Evolutionary conservation across 2,888 invertebrate species (phyloP).

Genomic region (Girardia tigrina): DNA sequence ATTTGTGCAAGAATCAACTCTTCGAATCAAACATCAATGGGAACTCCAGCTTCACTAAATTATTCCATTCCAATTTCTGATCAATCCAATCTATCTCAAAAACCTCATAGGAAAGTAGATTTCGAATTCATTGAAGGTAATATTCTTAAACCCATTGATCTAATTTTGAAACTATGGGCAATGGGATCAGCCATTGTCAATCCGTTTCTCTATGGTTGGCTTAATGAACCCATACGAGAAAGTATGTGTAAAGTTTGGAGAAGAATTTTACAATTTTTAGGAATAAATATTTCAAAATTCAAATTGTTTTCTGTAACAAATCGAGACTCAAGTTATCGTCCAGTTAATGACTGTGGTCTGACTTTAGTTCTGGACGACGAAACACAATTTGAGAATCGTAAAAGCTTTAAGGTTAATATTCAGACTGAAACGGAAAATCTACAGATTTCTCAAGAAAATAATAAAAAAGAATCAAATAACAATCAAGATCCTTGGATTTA

Average conservation of each 20-base stretch:
- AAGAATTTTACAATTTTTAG: constrained; percentile 16
- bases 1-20: not conserved
- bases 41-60: not conserved
- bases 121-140: constrained; percentile 24
- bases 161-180: constrained; percentile 35
- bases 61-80: not conserved
- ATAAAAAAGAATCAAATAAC: not conserved
- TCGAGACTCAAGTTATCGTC: constrained; percentile 13
- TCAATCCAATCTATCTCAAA: not conserved
- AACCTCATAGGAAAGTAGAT: not conserved
- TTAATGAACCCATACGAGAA: constrained; percentile 34
- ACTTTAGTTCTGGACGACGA: not conserved
- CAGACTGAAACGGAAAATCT: not conserved
- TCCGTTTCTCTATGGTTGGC: constrained; percentile 37
- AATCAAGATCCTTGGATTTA: not conserved
- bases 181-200: constrained; percentile 33
- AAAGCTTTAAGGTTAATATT: not conserved
- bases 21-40: not conserved
- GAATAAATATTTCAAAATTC: not conserved
- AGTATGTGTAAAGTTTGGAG: constrained; percentile 30
- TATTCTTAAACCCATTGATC: constrained; percentile 29
- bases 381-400: not conserved
- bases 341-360: not conserved
- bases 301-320: not conserved
- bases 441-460: not conserved